Evolutionary conservation across 1,140 invertebrate genomes (phyloP), one percentile per base, ranked within the genome.

Genomic region (Drosophila hydei): DNA sequence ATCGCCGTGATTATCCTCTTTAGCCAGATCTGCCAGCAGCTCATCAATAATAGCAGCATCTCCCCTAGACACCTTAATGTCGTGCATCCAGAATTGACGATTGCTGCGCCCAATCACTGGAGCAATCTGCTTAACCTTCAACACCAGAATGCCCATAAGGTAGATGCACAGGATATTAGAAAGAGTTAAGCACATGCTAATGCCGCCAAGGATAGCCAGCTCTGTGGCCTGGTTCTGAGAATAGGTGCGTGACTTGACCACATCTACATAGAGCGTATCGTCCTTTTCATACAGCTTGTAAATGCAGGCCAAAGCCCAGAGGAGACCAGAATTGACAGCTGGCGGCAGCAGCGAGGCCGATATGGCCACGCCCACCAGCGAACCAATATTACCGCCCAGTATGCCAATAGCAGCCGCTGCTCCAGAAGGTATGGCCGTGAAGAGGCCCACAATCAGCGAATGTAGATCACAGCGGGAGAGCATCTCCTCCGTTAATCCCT

Each of bases 281-380:
- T 93, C 91, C 14, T 89, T 81, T 30, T 91, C 87, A 63, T 92
- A 92, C 5, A 93, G 59, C 54, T 92, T 91, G 50, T 94, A 93
- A 7, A 95, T 90, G 12, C 94, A 81, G 1, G 95, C 92, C 81
- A 94, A 92, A 0, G 95, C 94, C 95, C 95, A 96, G 0, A 96
- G 90, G 11, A 96, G 87, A 9, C 95, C 95, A 12, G 94, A 93
- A 92, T 97, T 97, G 1, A 96, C 95, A 50, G 95, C 95, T 2
- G 96, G 96, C 6, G 96, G 96, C 12, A 96, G 91, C 7, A 97
- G 89, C 0, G 96, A 96, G 0, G 95, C 95, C 1, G 96, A 96
- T 71, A 97, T 96, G 2, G 96, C 96, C 6, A 96, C 96, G 38
- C 96, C 96, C 3, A 96, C 95, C 18, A 96, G 89, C 1, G 95